Percentiles rank a stretch among this genome's conserved stretches.
phyloP scores from a whole-genome alignment of 1,140 invertebrate genomes.

The Scaptomyza hsui region DNA sequence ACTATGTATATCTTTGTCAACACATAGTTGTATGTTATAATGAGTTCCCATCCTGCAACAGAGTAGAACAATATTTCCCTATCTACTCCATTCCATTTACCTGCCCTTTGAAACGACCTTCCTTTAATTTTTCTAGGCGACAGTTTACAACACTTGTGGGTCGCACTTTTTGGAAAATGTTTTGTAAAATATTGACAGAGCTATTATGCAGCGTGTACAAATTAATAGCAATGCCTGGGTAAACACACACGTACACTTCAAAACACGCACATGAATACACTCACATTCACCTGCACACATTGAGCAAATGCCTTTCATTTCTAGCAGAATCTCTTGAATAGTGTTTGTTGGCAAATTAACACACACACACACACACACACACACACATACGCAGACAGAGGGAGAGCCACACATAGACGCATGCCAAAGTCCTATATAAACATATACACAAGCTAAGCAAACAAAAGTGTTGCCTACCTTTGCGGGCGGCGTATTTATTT shows the following conservation, averaged over 20 bases:
- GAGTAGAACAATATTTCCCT: background rate
- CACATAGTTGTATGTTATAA: too few relatives aligned
- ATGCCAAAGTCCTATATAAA: constrained; percentile 64
- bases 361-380: constrained; percentile 50
- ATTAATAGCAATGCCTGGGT: constrained; percentile 74
- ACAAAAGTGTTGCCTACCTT: constrained; percentile 68
- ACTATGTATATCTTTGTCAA: too few relatives aligned
- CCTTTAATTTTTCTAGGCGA: constrained; percentile 4
- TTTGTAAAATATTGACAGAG: constrained; percentile 76
- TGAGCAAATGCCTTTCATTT: constrained; percentile 63
- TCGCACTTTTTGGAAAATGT: constrained; percentile 62
- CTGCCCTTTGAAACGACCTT: background rate
- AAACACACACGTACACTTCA: constrained; percentile 52
- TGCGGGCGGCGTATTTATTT: constrained; percentile 74
- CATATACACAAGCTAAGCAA: constrained; percentile 65
- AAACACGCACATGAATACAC: constrained; percentile 13
- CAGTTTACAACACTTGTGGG: constrained; percentile 46
- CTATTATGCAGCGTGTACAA: constrained; percentile 74
- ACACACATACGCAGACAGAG: too few relatives aligned
- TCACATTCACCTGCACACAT: constrained; percentile 28
- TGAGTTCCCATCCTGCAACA: too few relatives aligned
- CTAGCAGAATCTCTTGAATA: constrained; percentile 72
- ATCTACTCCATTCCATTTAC: background rate
- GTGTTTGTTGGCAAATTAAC: constrained; percentile 80
- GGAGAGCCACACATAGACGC: constrained; percentile 12